Evolutionary conservation across 2,888 invertebrate species (phyloP), one percentile per base, ranked within the genome.

Genomic region (Antheraea assamensis): DNA sequence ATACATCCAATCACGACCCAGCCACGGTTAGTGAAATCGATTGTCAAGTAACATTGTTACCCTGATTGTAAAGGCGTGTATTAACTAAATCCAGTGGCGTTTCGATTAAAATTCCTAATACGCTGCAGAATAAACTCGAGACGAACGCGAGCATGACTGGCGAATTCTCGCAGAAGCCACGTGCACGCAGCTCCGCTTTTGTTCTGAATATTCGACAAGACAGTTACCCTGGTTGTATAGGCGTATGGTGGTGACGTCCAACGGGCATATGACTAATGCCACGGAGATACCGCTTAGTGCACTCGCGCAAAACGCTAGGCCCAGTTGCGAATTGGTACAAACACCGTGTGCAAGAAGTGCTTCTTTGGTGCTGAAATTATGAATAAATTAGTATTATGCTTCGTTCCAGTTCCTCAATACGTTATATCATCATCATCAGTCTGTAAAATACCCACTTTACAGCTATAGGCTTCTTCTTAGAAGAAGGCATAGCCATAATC

Each of bases 41-140:
- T 70, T 68, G 71, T 70, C 27, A 64, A 64, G 52, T n/a, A 27
- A 73, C 70, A 70, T 58, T 47, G 75, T 91, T 95, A 96, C 97
- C 97, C 96, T 98, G 98, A 89, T 98, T 98, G 87, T 97, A 98
- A 78, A 98, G 95, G 77, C 98, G 95, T 0, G 98, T 98, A 76
- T 97, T 96, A 75, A 98, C 95, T 15, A 98, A 97, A 90, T 98
- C 98, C 87, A 98, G 97, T 0, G 98, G 98, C 1, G 98, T 97
- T 96, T 98, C 98, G 78, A 96, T 95, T 64, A 96, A 82, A 19
- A 97, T 96, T 76, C 97, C 96, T 42, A 96, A 96, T 74, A 97
- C 92, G 49, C 98, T 98, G 81, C 98, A 97, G 13, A 97, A 92
- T 87, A 97, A 94, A 83, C 98, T 97, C n/a, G 97, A 96, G 8